phyloP scores from a whole-genome alignment of 2,888 invertebrate genomes.

The Heliconius charithonia region DNA sequence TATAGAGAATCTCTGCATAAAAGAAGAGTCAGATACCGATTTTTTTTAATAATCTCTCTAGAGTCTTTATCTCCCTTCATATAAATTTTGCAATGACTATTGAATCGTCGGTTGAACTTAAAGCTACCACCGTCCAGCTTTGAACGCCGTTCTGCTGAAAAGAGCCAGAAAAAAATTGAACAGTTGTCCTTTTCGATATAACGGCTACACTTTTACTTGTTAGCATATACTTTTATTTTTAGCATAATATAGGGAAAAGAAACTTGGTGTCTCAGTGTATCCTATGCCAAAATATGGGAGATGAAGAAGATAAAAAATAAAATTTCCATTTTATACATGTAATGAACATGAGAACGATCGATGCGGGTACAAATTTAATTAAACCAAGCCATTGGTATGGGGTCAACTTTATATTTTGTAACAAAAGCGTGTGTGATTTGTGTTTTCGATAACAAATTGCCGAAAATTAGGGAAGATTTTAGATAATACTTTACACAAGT shows the following conservation, averaged over 20 bases:
- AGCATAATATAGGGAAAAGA: background rate
- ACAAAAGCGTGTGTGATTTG: constrained; percentile 55
- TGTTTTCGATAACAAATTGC: constrained; percentile 61
- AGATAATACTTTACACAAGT: constrained; percentile 26
- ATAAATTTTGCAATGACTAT: no score
- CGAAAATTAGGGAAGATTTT: constrained; percentile 43
- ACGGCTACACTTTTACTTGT: no score
- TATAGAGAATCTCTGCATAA: background rate
- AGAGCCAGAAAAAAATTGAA: no score
- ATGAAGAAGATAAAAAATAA: background rate
- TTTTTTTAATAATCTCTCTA: background rate
- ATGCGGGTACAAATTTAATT: constrained; percentile 46
- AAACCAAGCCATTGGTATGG: constrained; percentile 48
- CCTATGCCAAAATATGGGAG: background rate
- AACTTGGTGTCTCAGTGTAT: background rate
- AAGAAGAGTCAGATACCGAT: background rate
- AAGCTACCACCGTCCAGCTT: no score
- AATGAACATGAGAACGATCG: constrained; percentile 9
- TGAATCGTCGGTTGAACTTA: no score
- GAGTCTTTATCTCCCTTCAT: background rate
- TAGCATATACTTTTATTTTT: no score
- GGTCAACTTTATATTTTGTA: constrained; percentile 48
- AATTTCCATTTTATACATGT: background rate
- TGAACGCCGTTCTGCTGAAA: no score
- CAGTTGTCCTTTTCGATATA: no score